These are phyloP conservation scores for Mystacides longicornis DNA, from an alignment of 2,888 invertebrate genomes.

Conservation along the genomic window DNA sequence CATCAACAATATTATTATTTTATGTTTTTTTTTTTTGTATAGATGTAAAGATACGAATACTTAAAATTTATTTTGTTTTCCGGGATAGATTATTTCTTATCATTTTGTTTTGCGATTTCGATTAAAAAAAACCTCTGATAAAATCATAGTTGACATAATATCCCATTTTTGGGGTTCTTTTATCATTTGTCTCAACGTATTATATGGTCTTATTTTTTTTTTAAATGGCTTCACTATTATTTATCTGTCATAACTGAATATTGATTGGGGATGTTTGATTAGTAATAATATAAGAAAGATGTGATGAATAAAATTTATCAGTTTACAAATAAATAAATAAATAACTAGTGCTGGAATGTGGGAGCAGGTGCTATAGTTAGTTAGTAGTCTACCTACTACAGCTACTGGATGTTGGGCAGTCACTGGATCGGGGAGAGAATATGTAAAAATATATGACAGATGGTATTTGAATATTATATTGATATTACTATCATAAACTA, in stretches of 20 bases:
- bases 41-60: slow-evolving; percentile 22
- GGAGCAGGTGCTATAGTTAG: slow-evolving; percentile 25
- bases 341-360: background rate
- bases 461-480: background rate
- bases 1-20: slow-evolving; percentile 17
- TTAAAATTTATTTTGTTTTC: slow-evolving; percentile 20
- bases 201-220: no score
- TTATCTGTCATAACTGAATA: no score
- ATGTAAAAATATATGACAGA: no score
- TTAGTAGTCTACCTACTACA: background rate
- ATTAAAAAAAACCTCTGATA: slow-evolving; percentile 9
- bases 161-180: no score
- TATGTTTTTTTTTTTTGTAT: background rate
- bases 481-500: background rate
- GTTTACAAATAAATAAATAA: slow-evolving; percentile 12
- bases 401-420: slow-evolving; percentile 2
- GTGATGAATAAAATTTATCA: slow-evolving; percentile 25
- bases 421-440: no score
- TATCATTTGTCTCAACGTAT: no score
- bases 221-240: no score
- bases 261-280: slow-evolving; percentile 4
- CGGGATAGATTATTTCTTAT: no score
- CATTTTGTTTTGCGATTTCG: background rate
- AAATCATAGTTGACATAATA: no score
- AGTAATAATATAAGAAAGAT: slow-evolving; percentile 9